Evolutionary conservation across 2,888 invertebrate species (phyloP), one percentile per base, ranked within the genome.

Genomic region (Lordiphosa andalusiaca): DNA sequence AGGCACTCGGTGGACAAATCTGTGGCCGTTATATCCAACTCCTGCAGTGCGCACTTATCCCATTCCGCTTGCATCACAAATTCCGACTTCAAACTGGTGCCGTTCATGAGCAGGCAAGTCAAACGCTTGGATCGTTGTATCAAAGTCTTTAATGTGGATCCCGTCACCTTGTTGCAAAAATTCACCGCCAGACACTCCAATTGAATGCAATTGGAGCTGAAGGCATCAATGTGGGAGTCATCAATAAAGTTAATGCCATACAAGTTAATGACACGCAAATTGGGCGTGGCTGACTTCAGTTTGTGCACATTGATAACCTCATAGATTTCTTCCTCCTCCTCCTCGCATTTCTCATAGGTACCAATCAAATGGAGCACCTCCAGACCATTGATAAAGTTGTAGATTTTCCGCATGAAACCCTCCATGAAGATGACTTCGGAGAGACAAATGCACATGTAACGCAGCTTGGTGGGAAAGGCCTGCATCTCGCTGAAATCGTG

Each of bases 361-460:
- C 98, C 99, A 86, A 99, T 96, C 53, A 99, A 92, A 90, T 99
- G 99, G 52, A 99, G 91, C n/a, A 89, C 90, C 91, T 99, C 98
- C 57, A 99, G 90, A 4, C 99, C 99, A 73, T 99, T 99, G 86
- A 99, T 98, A 86, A 99, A 99, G 89, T 99, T 99, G 90, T 99
- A 99, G 69, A 99, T 99, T 90, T 99, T 98, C 72, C 99, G 91
- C 97, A 99, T 98, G 89, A 99, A 99, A 10, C 99, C 99, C 89
- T 99, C 99, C 95, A 99, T 97, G 91, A 99, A 99, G 90, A 99
- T 99, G 69, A 99, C 87, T 90, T 99, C 99, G 0, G 98, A 98
- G 38, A 99, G 91, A 75, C 99, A 99, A 86, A 99, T 96, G 89
- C 97, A 96, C 90, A 98, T 93, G 89, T 98, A 98, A 42, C 94